Evolutionary conservation across 2,888 invertebrate genomes (phyloP).

Genomic region (Petrolisthes manimaculis): DNA sequence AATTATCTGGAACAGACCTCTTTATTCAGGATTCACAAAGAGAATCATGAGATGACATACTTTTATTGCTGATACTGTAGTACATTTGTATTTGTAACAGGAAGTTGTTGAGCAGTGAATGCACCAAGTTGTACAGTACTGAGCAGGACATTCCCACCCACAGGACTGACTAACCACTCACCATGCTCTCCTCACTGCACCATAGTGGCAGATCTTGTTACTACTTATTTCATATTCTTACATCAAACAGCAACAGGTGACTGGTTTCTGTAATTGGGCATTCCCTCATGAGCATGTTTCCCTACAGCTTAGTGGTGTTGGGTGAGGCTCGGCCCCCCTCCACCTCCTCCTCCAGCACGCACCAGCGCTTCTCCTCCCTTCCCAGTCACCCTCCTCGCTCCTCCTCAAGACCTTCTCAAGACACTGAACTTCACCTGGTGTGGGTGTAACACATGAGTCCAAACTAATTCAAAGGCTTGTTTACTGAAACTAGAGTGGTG

Average conservation of each 20-base stretch:
- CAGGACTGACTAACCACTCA: too few species aligned
- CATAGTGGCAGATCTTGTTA: background rate
- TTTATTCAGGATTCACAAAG: too few species aligned
- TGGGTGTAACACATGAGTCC: constrained; percentile 32
- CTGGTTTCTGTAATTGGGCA: background rate
- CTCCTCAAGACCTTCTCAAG: constrained; percentile 35
- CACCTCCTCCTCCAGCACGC: constrained; percentile 24
- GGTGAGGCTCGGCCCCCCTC: constrained; percentile 23
- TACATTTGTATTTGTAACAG: too few species aligned
- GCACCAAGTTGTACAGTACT: too few species aligned
- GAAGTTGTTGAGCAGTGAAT: too few species aligned
- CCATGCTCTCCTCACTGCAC: too few species aligned
- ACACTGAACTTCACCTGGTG: constrained; percentile 50
- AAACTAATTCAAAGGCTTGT: background rate
- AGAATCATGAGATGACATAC: too few species aligned
- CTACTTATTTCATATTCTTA: background rate
- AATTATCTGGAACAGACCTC: too few species aligned
- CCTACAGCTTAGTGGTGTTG: constrained; percentile 57
- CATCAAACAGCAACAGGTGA: background rate
- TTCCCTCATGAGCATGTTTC: constrained; percentile 35
- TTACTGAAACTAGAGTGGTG: too few species aligned
- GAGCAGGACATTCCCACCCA: too few species aligned
- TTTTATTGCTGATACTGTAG: too few species aligned
- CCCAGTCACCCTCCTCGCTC: constrained; percentile 21
- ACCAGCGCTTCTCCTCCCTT: constrained; percentile 50